Evolutionary conservation across 2,797 vertebrate genomes (phyloP), one percentile per base, ranked within the genome.

Genomic region (Lycodopsis pacificus): DNA sequence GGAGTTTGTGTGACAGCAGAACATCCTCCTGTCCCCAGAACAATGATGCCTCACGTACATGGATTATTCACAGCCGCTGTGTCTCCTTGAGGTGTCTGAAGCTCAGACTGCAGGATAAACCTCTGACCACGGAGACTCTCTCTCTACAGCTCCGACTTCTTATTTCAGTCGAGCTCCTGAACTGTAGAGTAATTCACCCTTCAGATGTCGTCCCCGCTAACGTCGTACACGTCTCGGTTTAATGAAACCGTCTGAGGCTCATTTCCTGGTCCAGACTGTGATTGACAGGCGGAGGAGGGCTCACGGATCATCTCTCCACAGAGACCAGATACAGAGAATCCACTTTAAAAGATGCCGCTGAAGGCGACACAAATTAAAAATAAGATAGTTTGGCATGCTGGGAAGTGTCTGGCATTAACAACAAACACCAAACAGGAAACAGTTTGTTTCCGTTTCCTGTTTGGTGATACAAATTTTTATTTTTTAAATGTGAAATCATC

Each of bases 161-260:
- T 80, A 42, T 63, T 66, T 66, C 30, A 51, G 2, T 11, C n/a
- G 17, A 59, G 62, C 58, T 38, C 27, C 38, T 13, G 8, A 27
- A 59, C 27, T 27, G 6, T 32, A 27, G 62, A 59, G 75, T 61
- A 5, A 63, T 64, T 57, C 53, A 36, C 36, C 36, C 36, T 38
- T 38, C 36, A 34, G 32, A 34, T 32, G 32, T 32, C 32, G 32
- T 32, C 32, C 32, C 32, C 32, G 32, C 32, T 32, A 6, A 6
- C 32, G 32, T 34, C 32, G 15, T 40, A 53, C 68, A 61, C 58
- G 1, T 79, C 81, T 73, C 72, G 22, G 70, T 38, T 73, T 89
- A 89, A 92, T 90, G 86, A 89, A 82, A 77, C 73, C 61, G 15
- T 84, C n/a, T 75, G 77, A 84, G 83, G 78, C 62, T 42, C 80